These are phyloP conservation scores for Zaprionus lineosus DNA, from an alignment of 2,888 invertebrate species.

Conservation along the genomic window DNA sequence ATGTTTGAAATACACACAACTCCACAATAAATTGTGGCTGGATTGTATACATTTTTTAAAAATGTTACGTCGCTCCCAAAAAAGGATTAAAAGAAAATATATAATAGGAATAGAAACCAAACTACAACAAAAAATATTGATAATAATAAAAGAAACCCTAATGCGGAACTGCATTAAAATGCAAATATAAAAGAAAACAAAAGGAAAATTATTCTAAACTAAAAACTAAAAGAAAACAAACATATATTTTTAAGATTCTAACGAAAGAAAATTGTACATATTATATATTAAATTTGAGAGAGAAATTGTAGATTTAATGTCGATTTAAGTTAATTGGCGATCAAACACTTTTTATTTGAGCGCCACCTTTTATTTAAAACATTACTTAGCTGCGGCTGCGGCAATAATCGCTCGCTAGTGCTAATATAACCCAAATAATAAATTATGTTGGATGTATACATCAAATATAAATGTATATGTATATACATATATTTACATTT, in stretches of 20 bases:
- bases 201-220: no score
- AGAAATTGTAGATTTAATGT: conserved; percentile 46
- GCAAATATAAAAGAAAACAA: conserved; percentile 21
- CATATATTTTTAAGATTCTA: conserved; percentile 41
- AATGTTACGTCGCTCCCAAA: conserved; percentile 27
- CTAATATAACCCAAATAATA: conserved; percentile 53
- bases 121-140: conserved; percentile 8
- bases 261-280: conserved; percentile 41
- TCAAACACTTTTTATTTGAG: conserved; percentile 13
- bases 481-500: conserved; percentile 27
- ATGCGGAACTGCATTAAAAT: no score
- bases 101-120: conserved; percentile 39
- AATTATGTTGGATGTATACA: conserved; percentile 55
- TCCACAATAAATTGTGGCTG: conserved; percentile 18
- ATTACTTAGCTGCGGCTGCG: conserved; percentile 38
- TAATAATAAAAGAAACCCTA: conserved; percentile 3
- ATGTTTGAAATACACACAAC: conserved; percentile 14
- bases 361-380: conserved; percentile 49
- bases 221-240: conserved; percentile 18
- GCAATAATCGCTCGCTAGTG: conserved; percentile 50
- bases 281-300: conserved; percentile 38
- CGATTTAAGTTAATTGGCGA: conserved; percentile 41
- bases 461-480: conserved; percentile 27
- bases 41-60: conserved; percentile 55
- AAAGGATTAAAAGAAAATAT: background rate